Evolutionary conservation across 35 echinoderm and acorn worm species (phyloP), one percentile per base, ranked within the genome.

Genomic region (Holothuria glaberrima): DNA sequence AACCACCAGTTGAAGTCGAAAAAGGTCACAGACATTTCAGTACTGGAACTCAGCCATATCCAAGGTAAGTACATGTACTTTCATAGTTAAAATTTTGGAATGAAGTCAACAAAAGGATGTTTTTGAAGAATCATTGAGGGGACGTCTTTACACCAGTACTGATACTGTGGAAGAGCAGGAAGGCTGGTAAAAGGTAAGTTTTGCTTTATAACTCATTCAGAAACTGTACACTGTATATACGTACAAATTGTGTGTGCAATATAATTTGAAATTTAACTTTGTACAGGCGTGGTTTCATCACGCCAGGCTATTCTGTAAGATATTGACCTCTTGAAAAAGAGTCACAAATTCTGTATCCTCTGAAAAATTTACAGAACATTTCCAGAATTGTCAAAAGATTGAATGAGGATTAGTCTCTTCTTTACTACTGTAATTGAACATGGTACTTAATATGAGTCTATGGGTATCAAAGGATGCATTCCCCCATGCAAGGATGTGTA

Each of bases 1-100:
- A 98, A 79, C 96, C 96, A n/a, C 96, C 96, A 30, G 80, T 93
- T 52, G 93, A 88, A 60, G 96, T 98, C 25, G 93, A 95, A 75
- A 98, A 98, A 50, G 96, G 96, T 48, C 96, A 98, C 90, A 80
- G 96, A 6, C 96, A 98, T 62, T 98, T 76, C 52, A 92, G 90
- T 21, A 83, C 90, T 68, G 96, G 96, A 74, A 88, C 69, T 32
- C 88, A 94, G 52, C 96, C 96, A 3, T 98, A 92, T 70, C 96
- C 96, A 58, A 98, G 96, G 96, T 98, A 92, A 91, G 75, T 66
- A 31, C 14, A 44, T 44, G 12, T 78, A 46, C 21, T 7, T 6
- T 78, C 30, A 16, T 78, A 4, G 0, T 44, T 36, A 32, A 17
- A 26, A 10, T 9, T 69, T 69, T 17, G 14, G 19, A 0, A 69